These are phyloP conservation scores for Chesias legatella DNA, from an alignment of 2,888 invertebrate genomes.

Conservation along the genomic window DNA sequence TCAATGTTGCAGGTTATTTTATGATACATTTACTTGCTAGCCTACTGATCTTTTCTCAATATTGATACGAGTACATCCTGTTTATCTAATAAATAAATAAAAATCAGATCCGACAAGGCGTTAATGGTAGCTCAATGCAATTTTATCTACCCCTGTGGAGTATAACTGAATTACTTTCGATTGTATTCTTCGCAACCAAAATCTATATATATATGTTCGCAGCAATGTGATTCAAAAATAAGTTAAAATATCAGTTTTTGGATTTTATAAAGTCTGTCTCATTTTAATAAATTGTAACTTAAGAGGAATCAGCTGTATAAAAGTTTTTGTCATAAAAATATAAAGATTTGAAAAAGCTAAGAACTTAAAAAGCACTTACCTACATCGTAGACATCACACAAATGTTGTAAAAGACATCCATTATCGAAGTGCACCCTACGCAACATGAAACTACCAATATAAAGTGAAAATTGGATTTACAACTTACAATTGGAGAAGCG, in stretches of 20 bases:
- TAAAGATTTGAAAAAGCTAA: too few species aligned
- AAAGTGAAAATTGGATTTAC: slow-evolving; percentile 78
- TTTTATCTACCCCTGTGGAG: slow-evolving; percentile 72
- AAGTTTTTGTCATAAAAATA: too few species aligned
- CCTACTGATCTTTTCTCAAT: slow-evolving; percentile 6
- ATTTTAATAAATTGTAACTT: too few species aligned
- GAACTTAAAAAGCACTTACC: too few species aligned
- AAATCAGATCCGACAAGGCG: slow-evolving; percentile 79
- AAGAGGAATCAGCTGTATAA: too few species aligned
- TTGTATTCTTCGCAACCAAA: slow-evolving; percentile 15
- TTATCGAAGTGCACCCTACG: slow-evolving; percentile 48
- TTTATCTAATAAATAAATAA: slow-evolving; percentile 74
- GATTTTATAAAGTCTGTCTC: too few species aligned
- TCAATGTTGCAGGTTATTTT: too few species aligned
- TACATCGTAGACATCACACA: too few species aligned
- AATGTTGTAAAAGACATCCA: too few species aligned
- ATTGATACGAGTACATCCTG: slow-evolving; percentile 46
- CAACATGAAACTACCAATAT: slow-evolving; percentile 68
- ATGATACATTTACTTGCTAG: too few species aligned
- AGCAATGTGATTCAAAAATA: too few species aligned
- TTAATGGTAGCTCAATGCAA: slow-evolving; percentile 79
- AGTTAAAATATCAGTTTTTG: too few species aligned
- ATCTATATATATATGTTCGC: neutral
- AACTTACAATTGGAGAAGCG: slow-evolving; percentile 75
- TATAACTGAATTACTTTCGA: slow-evolving; percentile 62